These are phyloP conservation scores for Labeo calbasu DNA, from an alignment of 2,797 vertebrate genomes.

Conservation along the genomic window DNA sequence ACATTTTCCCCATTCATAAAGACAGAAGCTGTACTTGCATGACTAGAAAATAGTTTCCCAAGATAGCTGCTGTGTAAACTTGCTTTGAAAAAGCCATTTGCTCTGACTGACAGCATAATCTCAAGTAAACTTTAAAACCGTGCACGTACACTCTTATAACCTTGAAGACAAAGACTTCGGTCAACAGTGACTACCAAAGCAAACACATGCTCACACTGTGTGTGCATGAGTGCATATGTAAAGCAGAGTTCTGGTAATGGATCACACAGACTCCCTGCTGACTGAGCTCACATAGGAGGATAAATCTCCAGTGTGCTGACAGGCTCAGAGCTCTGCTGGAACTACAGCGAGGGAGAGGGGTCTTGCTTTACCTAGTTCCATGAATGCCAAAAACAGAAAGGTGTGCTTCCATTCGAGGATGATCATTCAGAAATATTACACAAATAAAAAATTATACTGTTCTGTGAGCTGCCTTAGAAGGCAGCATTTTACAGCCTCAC, in stretches of 20 bases:
- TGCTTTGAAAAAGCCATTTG: slow-evolving; percentile 17
- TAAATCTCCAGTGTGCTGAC: slow-evolving; percentile 67
- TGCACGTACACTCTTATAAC: slow-evolving; percentile 3
- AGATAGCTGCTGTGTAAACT: background rate
- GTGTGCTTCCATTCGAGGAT: background rate
- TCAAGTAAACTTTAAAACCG: slow-evolving; percentile 5
- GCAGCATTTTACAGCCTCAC: background rate
- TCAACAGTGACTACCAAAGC: slow-evolving; percentile 19
- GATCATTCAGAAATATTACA: slow-evolving; percentile 1
- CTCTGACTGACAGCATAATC: slow-evolving; percentile 24
- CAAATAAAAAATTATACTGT: slow-evolving; percentile 1
- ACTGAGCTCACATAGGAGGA: slow-evolving; percentile 57
- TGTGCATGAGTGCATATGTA: slow-evolving; percentile 46
- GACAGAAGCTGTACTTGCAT: background rate
- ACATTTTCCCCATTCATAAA: background rate
- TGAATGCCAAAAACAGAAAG: slow-evolving; percentile 7
- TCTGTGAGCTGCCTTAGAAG: background rate
- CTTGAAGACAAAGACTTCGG: slow-evolving; percentile 14
- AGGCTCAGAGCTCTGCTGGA: slow-evolving; percentile 53
- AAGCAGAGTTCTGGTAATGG: slow-evolving; percentile 42
- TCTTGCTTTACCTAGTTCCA: background rate
- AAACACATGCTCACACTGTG: slow-evolving; percentile 17
- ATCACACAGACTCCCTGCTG: slow-evolving; percentile 51
- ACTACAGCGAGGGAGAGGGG: background rate
- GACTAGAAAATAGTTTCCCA: background rate